These are phyloP conservation scores for Malacoctenus gilli DNA, from an alignment of 2,797 vertebrate species.

Conservation along the genomic window DNA sequence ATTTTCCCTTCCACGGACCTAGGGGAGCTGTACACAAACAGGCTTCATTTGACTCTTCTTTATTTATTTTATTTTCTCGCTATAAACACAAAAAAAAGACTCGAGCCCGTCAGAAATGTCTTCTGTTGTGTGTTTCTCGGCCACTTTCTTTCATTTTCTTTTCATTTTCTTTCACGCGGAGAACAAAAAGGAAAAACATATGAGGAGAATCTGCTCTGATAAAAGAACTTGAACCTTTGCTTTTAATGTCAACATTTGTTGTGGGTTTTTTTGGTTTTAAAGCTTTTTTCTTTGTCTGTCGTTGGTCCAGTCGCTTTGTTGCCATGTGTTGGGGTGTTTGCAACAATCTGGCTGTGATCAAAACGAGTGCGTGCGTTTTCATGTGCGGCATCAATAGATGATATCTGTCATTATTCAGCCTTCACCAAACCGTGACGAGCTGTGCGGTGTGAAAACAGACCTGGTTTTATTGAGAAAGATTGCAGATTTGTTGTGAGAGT, in stretches of 20 bases:
- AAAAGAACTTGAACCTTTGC: background rate
- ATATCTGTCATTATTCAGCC: too few relatives aligned
- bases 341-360: too few relatives aligned
- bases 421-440: too few relatives aligned
- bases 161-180: conserved; percentile 1
- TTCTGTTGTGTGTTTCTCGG: conserved; percentile 19
- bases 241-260: background rate
- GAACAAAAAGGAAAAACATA: background rate
- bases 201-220: conserved; percentile 5
- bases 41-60: conserved; percentile 11
- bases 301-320: background rate
- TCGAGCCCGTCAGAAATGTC: conserved; percentile 15
- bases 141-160: conserved; percentile 5
- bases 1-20: conserved; percentile 35
- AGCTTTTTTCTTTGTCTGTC: background rate
- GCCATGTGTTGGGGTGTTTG: background rate
- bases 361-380: too few relatives aligned
- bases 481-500: too few relatives aligned
- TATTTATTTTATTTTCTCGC: conserved; percentile 14
- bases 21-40: conserved; percentile 1
- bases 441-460: too few relatives aligned
- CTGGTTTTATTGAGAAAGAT: too few relatives aligned
- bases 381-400: too few relatives aligned
- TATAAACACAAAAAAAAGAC: background rate
- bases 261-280: background rate